A percentile compares a stretch with the other conserved stretches of the same genome.
Evolutionary conservation across 1,140 invertebrate species (phyloP).

Genomic region (Tetramorium parvispinum): DNA sequence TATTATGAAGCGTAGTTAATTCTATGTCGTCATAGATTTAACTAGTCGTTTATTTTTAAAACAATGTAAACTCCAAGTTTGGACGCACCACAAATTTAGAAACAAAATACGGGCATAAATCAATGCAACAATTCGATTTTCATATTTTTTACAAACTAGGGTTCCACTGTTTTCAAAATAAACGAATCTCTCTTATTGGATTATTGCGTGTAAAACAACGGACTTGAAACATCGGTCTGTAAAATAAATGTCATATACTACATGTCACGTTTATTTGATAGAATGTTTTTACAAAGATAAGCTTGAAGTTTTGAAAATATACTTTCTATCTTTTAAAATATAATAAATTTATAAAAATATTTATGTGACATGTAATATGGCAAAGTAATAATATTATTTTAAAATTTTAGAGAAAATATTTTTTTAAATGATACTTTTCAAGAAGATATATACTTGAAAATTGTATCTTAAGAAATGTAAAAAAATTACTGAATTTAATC

Average conservation of each 20-base stretch:
- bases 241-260: not conserved
- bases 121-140: not conserved
- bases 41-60: not conserved
- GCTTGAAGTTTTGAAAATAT: conserved; percentile 11
- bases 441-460: no score
- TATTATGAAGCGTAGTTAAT: not conserved
- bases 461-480: not conserved
- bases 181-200: not conserved
- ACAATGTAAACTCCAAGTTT: not conserved
- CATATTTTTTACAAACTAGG: conserved; percentile 6
- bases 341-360: not conserved
- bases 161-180: not conserved
- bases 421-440: no score
- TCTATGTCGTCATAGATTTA: not conserved
- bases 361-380: not conserved
- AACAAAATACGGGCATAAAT: not conserved
- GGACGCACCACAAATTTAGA: not conserved
- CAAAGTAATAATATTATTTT: no score
- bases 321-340: not conserved
- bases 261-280: not conserved
- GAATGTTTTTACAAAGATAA: conserved; percentile 6
- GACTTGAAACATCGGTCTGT: not conserved
- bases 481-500: not conserved
- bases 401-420: no score
- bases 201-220: not conserved